Base-by-base conservation (phyloP, 2,888 invertebrate genomes). In the Scaptomyza reducta region DNA sequence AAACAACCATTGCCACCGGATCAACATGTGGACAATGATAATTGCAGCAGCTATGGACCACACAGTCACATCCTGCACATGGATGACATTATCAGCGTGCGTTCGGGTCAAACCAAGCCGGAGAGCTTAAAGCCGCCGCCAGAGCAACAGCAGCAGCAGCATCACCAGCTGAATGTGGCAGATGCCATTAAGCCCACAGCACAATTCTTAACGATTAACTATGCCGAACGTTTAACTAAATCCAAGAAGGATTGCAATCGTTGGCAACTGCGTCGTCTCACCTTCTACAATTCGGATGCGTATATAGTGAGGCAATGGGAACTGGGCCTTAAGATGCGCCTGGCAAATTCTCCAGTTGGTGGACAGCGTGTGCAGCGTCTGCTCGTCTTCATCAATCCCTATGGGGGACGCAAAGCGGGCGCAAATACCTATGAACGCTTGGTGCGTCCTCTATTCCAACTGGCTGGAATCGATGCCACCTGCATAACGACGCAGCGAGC, bases 311-410 rank as follows among this genome's bases (percentile, higher is more conserved):
- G 93, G 0, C 93, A 93, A 29, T 95, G 95, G 95, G 93, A 94
- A 33, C 92, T 93, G 86, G 93, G 94, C 14, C 90, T 95, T 41
- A 92, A 93, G 58, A 93, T 93, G n/a, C 70, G 85, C 0, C 33
- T 88, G 6, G 63, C 73, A 11, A 50, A 73, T 18, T 70, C 74
- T 14, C 60, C 77, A 4, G 46, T 57, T 6, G 59, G 74, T 0
- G 72, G 74, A 0, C 59, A 74, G 81, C 93, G 97, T 53, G 96
- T 97, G 6, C 94, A 94, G 75, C 94, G 93, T 49, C 91, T 97
- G 42, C 91, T 97, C 53, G 92, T 97, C 14, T 96, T 97, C 91
- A 94, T 97, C 2, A 97, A 97, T 92, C 97, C 97, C 0, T 96
- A 94, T 89, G 96, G 97, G 1, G 97, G 97, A 0, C 95, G 95